Conservation (phyloP, 1,140 invertebrate species). For the Pseudomyrmex flavicornis region DNA sequence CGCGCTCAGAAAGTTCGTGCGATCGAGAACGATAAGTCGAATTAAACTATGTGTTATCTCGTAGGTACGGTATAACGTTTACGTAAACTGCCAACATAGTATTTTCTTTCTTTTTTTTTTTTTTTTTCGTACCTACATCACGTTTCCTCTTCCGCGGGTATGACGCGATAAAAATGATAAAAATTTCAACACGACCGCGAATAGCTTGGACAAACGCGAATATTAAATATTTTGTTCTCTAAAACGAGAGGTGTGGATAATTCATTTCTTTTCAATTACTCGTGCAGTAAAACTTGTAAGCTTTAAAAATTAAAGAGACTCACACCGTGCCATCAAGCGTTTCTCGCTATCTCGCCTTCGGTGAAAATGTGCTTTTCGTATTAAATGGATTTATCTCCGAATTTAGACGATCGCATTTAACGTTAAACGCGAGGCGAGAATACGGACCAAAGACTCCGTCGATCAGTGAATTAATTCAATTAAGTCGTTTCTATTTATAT, state of each 20-base stretch:
- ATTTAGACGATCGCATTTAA: constrained; percentile 24
- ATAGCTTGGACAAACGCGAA: not conserved
- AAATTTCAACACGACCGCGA: not conserved
- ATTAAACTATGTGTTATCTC: constrained; percentile 46
- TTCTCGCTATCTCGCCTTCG: not conserved
- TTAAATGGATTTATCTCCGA: constrained; percentile 9
- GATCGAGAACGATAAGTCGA: constrained; percentile 13
- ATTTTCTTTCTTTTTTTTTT: constrained; percentile 4
- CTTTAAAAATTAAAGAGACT: not conserved
- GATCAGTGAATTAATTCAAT: constrained; percentile 53
- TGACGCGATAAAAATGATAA: not conserved
- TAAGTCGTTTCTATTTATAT: constrained; percentile 45
- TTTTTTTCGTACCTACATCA: not conserved
- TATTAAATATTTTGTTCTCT: constrained; percentile 1
- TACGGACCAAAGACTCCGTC: constrained; percentile 37
- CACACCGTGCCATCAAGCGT: too few relatives aligned
- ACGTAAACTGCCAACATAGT: not conserved
- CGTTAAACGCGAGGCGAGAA: constrained; percentile 10
- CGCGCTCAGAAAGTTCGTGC: constrained; percentile 32
- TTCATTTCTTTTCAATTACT: constrained; percentile 25
- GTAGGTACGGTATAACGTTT: not conserved
- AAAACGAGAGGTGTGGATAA: not conserved
- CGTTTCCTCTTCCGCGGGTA: not conserved
- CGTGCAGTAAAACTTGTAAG: not conserved
- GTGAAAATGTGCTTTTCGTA: constrained; percentile 31